Evolutionary conservation across 2,113 vertebrate species (phyloP), one percentile per base, ranked within the genome.

Genomic region (Garra rufa): DNA sequence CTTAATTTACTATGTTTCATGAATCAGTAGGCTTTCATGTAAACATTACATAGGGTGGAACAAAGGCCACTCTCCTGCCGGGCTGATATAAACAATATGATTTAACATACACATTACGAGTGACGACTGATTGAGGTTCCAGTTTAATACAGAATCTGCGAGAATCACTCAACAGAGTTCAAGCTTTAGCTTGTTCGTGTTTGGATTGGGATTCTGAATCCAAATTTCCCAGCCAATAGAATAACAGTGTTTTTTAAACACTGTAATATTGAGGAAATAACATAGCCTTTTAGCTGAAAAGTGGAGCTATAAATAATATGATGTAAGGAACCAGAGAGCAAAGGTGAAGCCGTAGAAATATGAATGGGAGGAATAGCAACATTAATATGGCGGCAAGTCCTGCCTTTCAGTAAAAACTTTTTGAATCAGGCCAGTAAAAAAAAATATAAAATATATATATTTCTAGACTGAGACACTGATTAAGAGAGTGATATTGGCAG

Each of bases 111-210:
- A 85, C 71, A 82, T 70, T 71, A 77, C 30, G 28, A 44, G 80
- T 75, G 86, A 41, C 28, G 83, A 88, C 74, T 88, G 86, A 88
- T 83, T 74, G 83, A 83, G 86, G 71, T 77, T 34, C n/a, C 52
- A 76, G 79, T 46, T 67, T 83, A 71, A 70, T 83, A 57, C 67
- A 61, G 26, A 73, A 80, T 46, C 55, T 4, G 21, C 15, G 26
- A 43, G 24, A 34, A 71, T 85, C 84, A 81, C 84, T 81, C 84
- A 85, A n/a, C 83, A 24, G 38, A 79, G 83, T 80, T 85, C 52
- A 9, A 26, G 61, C 38, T 59, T 65, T n/a, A 80, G 59, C 77
- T 30, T 80, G 59, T 11, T 48, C 14, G 10, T 82, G 85, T 86
- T 86, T 86, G 75, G 85, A 83, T 86, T 86, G 30, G 43, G 59